A percentile compares a stretch with the other conserved stretches of the same genome.
These are phyloP conservation scores for Apamea anceps DNA, from an alignment of 2,888 invertebrate genomes.

Conservation along the genomic window DNA sequence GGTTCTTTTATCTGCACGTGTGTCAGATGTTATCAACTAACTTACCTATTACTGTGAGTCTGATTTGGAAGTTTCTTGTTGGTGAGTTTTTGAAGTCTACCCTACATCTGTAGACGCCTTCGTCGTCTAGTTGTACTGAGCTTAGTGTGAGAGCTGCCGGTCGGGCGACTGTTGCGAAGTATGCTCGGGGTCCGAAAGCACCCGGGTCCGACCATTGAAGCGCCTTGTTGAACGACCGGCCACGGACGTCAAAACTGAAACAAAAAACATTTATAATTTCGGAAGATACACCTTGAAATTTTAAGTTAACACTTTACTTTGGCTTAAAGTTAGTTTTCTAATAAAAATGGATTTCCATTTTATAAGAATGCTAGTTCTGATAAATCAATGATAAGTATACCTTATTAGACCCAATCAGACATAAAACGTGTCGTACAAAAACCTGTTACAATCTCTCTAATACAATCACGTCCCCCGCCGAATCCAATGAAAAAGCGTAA, in stretches of 20 bases:
- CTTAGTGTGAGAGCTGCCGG: slow-evolving; percentile 95
- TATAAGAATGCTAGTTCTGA: neutral
- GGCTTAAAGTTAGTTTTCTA: neutral
- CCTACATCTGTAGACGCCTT: slow-evolving; percentile 96
- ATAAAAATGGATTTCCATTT: neutral
- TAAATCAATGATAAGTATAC: neutral
- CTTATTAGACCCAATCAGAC: slow-evolving; percentile 24
- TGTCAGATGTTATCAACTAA: slow-evolving; percentile 58
- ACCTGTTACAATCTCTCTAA: slow-evolving; percentile 24
- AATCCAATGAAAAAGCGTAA: slow-evolving; percentile 56
- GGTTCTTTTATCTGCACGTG: slow-evolving; percentile 18
- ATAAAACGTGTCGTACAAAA: slow-evolving; percentile 39
- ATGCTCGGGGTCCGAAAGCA: slow-evolving; percentile 95
- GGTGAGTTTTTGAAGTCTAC: slow-evolving; percentile 97
- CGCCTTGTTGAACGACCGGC: slow-evolving; percentile 94
- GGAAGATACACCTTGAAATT: too few relatives aligned
- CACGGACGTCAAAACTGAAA: slow-evolving; percentile 96
- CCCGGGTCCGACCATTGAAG: slow-evolving; percentile 95
- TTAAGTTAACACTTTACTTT: neutral
- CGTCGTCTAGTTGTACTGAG: slow-evolving; percentile 96
- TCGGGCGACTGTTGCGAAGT: slow-evolving; percentile 94
- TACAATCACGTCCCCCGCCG: slow-evolving; percentile 32
- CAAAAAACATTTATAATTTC: slow-evolving; percentile 41
- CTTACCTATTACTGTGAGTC: slow-evolving; percentile 97
- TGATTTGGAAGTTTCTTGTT: slow-evolving; percentile 96